A percentile compares a stretch with the other conserved stretches of the same genome.
Evolutionary conservation across 2,888 invertebrate species (phyloP).

Genomic region (Tigriopus californicus): DNA sequence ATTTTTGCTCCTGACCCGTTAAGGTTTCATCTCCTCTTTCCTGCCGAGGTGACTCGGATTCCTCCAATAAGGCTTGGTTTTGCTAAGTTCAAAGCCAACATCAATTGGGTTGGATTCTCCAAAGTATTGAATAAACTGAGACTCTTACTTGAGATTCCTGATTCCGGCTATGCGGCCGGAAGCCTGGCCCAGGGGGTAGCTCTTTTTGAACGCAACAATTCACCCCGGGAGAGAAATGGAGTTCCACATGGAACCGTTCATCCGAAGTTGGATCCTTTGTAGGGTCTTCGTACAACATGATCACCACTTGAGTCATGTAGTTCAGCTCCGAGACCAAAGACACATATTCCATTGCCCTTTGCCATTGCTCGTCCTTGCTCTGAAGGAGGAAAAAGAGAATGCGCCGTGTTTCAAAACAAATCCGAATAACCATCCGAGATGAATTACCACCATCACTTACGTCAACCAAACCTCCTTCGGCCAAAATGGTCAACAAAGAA

Average conservation of each 20-base stretch:
- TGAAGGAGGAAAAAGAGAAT: too few species aligned
- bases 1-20: too few species aligned
- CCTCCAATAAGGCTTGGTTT: too few species aligned
- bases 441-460: too few species aligned
- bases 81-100: too few species aligned
- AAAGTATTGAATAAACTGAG: too few species aligned
- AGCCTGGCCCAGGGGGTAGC: conserved; percentile 76
- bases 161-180: conserved; percentile 73
- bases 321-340: conserved; percentile 93
- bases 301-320: conserved; percentile 94
- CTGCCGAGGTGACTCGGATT: too few species aligned
- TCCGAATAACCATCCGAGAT: too few species aligned
- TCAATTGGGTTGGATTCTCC: too few species aligned
- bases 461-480: conserved; percentile 74
- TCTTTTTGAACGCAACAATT: conserved; percentile 91
- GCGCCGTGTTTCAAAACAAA: too few species aligned
- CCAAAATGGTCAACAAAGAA: conserved; percentile 79
- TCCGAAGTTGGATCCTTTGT: conserved; percentile 80
- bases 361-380: conserved; percentile 87
- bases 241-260: conserved; percentile 86
- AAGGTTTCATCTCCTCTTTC: too few species aligned
- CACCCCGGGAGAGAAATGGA: conserved; percentile 96
- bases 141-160: not conserved
- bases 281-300: conserved; percentile 97
- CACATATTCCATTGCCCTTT: conserved; percentile 93